Evolutionary conservation across 2,797 vertebrate genomes (phyloP), one percentile per base, ranked within the genome.

Genomic region (Danio jaintianensis): DNA sequence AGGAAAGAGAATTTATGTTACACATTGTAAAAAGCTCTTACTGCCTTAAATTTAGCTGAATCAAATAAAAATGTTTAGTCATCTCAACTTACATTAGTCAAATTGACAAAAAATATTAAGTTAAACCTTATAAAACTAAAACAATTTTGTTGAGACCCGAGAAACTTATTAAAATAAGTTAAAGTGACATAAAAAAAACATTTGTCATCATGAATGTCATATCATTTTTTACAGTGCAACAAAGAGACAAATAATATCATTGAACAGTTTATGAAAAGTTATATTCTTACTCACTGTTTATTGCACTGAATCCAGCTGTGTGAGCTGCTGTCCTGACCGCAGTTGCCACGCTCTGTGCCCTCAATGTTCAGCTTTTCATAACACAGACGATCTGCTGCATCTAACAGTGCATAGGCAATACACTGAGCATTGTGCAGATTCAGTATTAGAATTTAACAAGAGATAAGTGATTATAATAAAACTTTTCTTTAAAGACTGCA

Each of bases 351-450:
- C 87, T 98, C 97, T 0, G 96, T 97, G 66, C 97, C 98, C 85
- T 98, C 97, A 47, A 95, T 94, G 13, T 98, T 99, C 85, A 99
- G 92, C 86, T 96, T 98, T 89, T 98, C 98, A 0, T 98, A 99
- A 90, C 98, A 98, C 92, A 97, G 96, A 58, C 97, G 94, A 89
- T 98, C 97, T 0, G 98, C 96, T 0, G 96, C 71, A 50, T 79
- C 83, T 86, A 76, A 72, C 2, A 38, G 40, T 47, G 53, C 20
- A 73, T 43, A 13, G 16, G 11, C 18, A 45, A 22, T 45, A 29
- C 29, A 29, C 29, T 29, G 29, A 29, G 29, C 29, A 29, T 29
- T 29, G 29, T 29, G 29, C 29, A 29, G 1, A 29, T 40, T 40
- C 16, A 40, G 3, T 29, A 66, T 47, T 66, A 22, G 12, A 48